Base-by-base conservation (phyloP, 2,797 vertebrate genomes). In the Cyclura pinguis region DNA sequence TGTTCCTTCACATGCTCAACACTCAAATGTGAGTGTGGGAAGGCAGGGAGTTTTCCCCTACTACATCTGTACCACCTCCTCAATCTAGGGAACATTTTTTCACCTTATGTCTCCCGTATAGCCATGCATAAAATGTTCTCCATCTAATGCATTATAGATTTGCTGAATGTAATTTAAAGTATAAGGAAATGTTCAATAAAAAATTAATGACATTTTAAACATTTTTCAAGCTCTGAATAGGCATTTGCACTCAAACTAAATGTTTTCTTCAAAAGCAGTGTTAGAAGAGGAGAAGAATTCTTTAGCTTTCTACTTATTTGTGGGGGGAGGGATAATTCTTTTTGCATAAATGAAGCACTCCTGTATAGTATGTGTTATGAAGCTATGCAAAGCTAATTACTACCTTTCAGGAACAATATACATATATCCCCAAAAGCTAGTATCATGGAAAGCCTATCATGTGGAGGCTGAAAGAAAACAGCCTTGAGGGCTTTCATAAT, bases 161-260 rank as follows among this genome's bases (percentile, higher is more conserved):
- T 95, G 55, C 38, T 80, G 93, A 89, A 95, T 91, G 76, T 85
- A 93, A 92, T 92, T 93, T 94, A 92, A 96, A 95, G 64, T 0
- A 0, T 91, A 94, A 94, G 27, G 35, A 88, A 86, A 3, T 59
- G 67, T 92, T 92, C 85, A 88, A 94, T 95, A 92, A 90, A 94
- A 91, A 89, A 93, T 88, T 93, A 92, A 94, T 94, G 73, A 88
- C 87, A 87, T 93, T 94, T 77, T 90, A 92, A 96, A 88, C 88
- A 74, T 93, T 92, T 92, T 77, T 12, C 69, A 88, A 32, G 16
- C 50, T 91, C 20, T 62, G 62, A 93, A 95, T 90, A 89, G 50
- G 90, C 14, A 9, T 95, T 86, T 77, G 38, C 47, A 72, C 89
- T 94, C 72, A 94, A 89, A 16, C 52, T 87, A 84, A 16, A 5